Conservation (phyloP, 2,888 invertebrate species). For the Cephus pygmeus region DNA sequence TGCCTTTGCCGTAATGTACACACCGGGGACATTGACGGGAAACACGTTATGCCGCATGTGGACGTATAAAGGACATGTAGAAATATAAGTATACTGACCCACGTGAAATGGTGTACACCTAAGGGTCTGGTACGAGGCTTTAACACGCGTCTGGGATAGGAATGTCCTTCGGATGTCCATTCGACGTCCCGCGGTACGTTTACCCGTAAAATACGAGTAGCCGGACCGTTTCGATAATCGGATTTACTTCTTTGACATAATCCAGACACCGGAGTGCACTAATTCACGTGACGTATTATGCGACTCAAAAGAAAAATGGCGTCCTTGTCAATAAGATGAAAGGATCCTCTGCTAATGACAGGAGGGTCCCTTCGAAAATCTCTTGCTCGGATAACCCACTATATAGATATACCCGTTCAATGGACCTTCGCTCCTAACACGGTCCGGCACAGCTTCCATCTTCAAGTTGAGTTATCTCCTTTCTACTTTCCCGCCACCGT, state of each 20-base stretch:
- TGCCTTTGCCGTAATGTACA: constrained; percentile 1
- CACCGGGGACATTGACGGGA: constrained; percentile 16
- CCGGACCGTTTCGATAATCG: background rate
- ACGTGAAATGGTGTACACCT: background rate
- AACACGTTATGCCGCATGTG: constrained; percentile 20
- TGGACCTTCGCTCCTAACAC: background rate
- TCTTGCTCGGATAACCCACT: background rate
- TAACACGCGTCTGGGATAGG: background rate
- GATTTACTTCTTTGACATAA: background rate
- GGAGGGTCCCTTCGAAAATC: background rate
- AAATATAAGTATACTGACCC: background rate
- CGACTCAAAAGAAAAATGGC: background rate
- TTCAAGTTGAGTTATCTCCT: background rate
- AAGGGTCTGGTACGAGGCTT: background rate
- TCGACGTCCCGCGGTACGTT: background rate
- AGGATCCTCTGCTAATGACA: background rate
- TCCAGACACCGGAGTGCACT: background rate
- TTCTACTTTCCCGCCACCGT: background rate
- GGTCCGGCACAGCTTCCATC: background rate
- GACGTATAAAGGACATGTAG: background rate
- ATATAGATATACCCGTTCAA: background rate
- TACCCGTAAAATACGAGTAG: background rate
- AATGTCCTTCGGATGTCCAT: background rate
- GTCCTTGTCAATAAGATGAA: background rate
- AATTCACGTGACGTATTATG: background rate